Evolutionary conservation across 1,140 invertebrate genomes (phyloP), one percentile per base, ranked within the genome.

Genomic region (Apis cerana): DNA sequence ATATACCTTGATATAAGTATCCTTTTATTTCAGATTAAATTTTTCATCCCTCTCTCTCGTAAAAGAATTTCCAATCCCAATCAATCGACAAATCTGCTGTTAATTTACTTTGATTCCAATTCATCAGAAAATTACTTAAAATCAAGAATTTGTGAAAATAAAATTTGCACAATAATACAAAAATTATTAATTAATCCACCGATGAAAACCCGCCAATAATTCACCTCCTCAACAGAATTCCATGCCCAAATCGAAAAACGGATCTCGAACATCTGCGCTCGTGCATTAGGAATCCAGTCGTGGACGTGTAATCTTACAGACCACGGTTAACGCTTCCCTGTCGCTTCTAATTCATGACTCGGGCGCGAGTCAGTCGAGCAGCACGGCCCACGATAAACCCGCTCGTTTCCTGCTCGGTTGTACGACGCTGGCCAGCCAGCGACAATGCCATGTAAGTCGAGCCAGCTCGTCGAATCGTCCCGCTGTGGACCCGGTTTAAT

Each of bases 371-470:
- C 50, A 5, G 52, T 56, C 52, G 65, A 65, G 19, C 48, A 52
- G 50, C 69, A 15, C 23, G 23, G 52, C 27, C 69, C 50, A 70
- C 69, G 69, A 71, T 33, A 71, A 71, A 71, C 69, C 19, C 69
- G 52, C 69, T 71, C 33, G 69, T 71, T 71, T 71, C 50, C 23
- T 56, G 50, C 69, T 23, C 9, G 33, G 33, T 33, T 33, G 33
- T 33, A 33, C 33, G 69, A 43, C 33, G 69, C 52, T 48, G 52
- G 23, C 56, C 69, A 17, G 33, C 33, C 33, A 43, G 33, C 69
- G 52, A 71, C 52, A 71, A 71, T 56, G 69, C 70, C 74, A 86
- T 84, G 83, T 80, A 85, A 68, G 83, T 85, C 80, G 76, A 76
- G 76, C 72, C 70, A 21, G 65, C 27, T 52, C 33, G 81, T 71